Conservation (phyloP, 1,140 invertebrate genomes). For the Neodiprion fabricii region DNA sequence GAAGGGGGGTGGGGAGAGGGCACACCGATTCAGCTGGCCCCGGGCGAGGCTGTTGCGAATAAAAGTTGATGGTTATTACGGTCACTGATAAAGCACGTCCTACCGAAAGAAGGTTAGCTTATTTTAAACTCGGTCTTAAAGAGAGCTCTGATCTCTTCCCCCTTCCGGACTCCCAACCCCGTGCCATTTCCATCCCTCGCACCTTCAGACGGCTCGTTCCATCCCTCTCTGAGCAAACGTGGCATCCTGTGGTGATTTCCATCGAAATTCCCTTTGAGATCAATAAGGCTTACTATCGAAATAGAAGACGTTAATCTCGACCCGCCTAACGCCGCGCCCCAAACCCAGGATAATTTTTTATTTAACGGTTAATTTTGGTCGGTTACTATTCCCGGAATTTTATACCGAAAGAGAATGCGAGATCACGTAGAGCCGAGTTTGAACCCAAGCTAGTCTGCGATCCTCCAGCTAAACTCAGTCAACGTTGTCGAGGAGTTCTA, state of each 20-base stretch:
- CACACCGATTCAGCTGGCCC: constrained; percentile 16
- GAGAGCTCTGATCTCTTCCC: background rate
- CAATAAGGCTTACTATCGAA: background rate
- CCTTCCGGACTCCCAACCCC: background rate
- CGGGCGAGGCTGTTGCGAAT: constrained; percentile 18
- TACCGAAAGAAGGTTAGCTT: background rate
- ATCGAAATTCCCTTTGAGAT: background rate
- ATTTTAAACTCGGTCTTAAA: background rate
- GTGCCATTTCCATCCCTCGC: background rate
- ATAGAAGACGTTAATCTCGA: too few species aligned
- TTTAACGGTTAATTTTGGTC: too few species aligned
- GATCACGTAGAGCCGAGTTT: too few species aligned
- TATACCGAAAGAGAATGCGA: too few species aligned
- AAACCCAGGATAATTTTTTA: too few species aligned
- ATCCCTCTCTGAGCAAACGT: background rate
- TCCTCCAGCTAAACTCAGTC: too few species aligned
- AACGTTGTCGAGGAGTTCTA: too few species aligned
- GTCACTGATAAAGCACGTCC: constrained; percentile 16
- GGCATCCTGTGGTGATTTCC: background rate
- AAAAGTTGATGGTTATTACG: constrained; percentile 24
- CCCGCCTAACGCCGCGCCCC: too few species aligned
- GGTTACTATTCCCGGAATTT: too few species aligned
- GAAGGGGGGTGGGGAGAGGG: background rate
- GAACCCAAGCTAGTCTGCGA: too few species aligned
- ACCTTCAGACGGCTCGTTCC: background rate